Conservation (phyloP, 2,888 invertebrate species). For the Chalcis sispes region DNA sequence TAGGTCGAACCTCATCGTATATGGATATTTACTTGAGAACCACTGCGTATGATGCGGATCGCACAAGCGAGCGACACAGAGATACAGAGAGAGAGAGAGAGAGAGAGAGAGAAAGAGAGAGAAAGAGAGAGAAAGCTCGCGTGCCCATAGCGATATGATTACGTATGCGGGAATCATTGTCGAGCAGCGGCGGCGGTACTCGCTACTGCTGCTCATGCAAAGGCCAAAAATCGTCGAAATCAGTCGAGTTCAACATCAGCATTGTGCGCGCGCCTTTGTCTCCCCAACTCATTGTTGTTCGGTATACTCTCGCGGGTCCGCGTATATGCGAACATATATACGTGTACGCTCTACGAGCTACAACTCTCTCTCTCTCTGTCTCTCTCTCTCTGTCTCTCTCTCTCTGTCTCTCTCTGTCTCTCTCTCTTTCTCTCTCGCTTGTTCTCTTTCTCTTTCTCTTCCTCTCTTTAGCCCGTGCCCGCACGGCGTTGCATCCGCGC, state of each 20-base stretch:
- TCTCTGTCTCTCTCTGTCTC: no score
- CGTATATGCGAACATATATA: slow-evolving; percentile 3
- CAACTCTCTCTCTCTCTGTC: no score
- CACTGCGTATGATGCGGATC: background rate
- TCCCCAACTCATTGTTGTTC: slow-evolving; percentile 73
- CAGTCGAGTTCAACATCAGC: slow-evolving; percentile 76
- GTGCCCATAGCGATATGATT: slow-evolving; percentile 70
- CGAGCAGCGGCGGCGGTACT: slow-evolving; percentile 65
- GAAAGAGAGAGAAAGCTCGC: slow-evolving; percentile 39
- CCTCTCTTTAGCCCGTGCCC: no score
- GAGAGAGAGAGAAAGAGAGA: slow-evolving; percentile 39
- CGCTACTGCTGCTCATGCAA: slow-evolving; percentile 60
- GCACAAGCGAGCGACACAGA: background rate
- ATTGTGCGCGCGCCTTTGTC: slow-evolving; percentile 74
- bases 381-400: no score
- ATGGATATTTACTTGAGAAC: slow-evolving; percentile 1
- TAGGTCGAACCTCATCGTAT: slow-evolving; percentile 23
- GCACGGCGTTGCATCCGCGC: no score
- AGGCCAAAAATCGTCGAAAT: slow-evolving; percentile 76
- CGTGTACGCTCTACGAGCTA: no score
- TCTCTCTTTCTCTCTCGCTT: no score
- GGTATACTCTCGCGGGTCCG: slow-evolving; percentile 56
- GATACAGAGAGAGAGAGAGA: background rate
- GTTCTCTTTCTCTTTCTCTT: no score
- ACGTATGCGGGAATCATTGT: slow-evolving; percentile 75